These are phyloP conservation scores for Drosophila picticornis DNA, from an alignment of 2,888 invertebrate species.

Conservation along the genomic window DNA sequence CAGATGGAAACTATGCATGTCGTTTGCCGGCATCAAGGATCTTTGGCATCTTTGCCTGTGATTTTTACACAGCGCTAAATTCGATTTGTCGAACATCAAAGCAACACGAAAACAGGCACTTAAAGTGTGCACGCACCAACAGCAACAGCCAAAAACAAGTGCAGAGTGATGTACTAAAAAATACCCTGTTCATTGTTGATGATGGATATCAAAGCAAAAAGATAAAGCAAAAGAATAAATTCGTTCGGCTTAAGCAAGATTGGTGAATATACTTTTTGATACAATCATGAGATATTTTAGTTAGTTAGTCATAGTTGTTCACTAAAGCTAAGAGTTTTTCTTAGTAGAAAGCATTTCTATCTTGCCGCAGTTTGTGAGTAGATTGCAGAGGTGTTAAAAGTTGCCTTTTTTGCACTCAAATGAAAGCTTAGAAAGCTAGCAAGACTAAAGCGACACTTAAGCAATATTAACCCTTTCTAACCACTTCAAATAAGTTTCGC, in stretches of 20 bases:
- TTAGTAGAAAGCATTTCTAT: not conserved
- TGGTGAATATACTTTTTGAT: not conserved
- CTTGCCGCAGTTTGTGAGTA: not conserved
- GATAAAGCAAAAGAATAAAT: not conserved
- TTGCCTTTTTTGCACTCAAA: not conserved
- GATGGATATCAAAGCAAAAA: not conserved
- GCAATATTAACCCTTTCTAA: not conserved
- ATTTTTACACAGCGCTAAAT: slow-evolving; percentile 56
- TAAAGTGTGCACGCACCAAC: slow-evolving; percentile 15
- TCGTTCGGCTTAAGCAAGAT: not conserved
- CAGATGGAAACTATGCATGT: slow-evolving; percentile 23
- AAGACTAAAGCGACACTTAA: too few relatives aligned
- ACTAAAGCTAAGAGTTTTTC: not conserved
- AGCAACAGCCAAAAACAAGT: slow-evolving; percentile 30
- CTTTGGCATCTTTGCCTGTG: slow-evolving; percentile 22
- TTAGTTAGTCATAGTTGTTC: accelerated
- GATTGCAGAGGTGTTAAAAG: not conserved
- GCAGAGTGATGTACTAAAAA: slow-evolving; percentile 2
- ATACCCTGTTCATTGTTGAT: slow-evolving; percentile 16
- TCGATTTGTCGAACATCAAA: slow-evolving; percentile 78
- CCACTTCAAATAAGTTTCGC: not conserved
- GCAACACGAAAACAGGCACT: slow-evolving; percentile 31
- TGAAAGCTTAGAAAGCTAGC: too few relatives aligned
- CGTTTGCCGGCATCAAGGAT: not conserved
- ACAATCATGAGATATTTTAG: not conserved